These are phyloP conservation scores for Oceanites oceanicus DNA, from an alignment of 2,113 vertebrate genomes.

Conservation along the genomic window DNA sequence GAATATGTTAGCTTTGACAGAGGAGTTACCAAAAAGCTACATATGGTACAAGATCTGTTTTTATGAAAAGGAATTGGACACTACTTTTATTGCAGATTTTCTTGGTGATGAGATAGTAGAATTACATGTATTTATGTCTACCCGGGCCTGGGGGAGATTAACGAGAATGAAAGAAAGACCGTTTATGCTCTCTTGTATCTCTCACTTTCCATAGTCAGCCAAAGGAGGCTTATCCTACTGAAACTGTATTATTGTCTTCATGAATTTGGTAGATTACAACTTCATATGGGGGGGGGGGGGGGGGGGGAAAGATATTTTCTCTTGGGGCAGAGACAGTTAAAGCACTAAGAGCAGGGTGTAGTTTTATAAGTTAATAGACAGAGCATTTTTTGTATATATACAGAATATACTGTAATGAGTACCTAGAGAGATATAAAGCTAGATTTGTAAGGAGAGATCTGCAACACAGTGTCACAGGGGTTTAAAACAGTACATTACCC, in stretches of 20 bases:
- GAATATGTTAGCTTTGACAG: neutral
- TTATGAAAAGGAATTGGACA: neutral
- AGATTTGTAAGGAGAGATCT: neutral
- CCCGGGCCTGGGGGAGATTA: rapidly evolving
- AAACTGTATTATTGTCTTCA: neutral
- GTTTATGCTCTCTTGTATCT: neutral
- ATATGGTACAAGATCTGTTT: rapidly evolving
- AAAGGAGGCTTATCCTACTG: neutral
- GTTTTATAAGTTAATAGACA: neutral
- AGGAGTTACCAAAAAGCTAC: neutral
- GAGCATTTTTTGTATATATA: neutral
- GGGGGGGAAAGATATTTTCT: rapidly evolving
- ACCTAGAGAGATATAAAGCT: neutral
- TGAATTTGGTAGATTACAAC: neutral
- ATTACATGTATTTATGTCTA: neutral
- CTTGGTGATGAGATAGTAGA: neutral
- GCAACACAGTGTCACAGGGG: neutral
- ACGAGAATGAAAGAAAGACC: neutral
- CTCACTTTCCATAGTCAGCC: neutral
- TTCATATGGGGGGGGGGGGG: too few relatives aligned
- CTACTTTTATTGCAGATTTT: neutral
- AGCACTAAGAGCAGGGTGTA: neutral
- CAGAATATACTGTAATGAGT: neutral
- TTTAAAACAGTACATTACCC: neutral
- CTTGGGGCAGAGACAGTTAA: neutral